phyloP scores from a whole-genome alignment of 2,888 invertebrate genomes.

The Trachelus stipa region DNA sequence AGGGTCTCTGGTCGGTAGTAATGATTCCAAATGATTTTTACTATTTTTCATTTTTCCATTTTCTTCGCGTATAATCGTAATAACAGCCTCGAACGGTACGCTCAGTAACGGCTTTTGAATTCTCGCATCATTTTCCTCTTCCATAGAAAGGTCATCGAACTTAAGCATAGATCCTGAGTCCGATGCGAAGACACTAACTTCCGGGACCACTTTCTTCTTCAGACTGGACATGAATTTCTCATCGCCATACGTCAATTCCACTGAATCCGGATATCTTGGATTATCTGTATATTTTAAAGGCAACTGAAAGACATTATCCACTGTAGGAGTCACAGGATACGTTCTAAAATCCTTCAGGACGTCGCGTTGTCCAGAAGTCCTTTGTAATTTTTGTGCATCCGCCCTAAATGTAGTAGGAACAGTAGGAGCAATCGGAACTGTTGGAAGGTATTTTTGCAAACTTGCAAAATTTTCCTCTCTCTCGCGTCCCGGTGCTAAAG shows the following conservation, averaged over 20 bases:
- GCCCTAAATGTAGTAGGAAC: background rate
- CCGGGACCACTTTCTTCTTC: background rate
- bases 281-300: background rate
- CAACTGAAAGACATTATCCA: background rate
- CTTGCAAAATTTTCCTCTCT: background rate
- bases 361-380: background rate
- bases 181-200: background rate
- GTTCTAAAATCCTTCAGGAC: background rate
- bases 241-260: background rate
- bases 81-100: constrained; percentile 60
- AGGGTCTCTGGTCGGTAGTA: constrained; percentile 38
- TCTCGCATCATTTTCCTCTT: background rate
- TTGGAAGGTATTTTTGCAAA: background rate
- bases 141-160: background rate
- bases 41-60: constrained; percentile 9
- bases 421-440: background rate
- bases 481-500: constrained; percentile 30
- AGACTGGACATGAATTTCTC: background rate
- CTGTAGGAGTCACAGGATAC: background rate
- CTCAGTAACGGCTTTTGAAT: constrained; percentile 43
- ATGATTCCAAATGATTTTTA: background rate
- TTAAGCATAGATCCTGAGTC: background rate
- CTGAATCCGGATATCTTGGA: background rate
- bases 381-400: background rate
- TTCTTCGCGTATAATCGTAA: constrained; percentile 54